A percentile compares a stretch with the other conserved stretches of the same genome.
Conservation (phyloP, 2,113 vertebrate species). For the Strix aluco region DNA sequence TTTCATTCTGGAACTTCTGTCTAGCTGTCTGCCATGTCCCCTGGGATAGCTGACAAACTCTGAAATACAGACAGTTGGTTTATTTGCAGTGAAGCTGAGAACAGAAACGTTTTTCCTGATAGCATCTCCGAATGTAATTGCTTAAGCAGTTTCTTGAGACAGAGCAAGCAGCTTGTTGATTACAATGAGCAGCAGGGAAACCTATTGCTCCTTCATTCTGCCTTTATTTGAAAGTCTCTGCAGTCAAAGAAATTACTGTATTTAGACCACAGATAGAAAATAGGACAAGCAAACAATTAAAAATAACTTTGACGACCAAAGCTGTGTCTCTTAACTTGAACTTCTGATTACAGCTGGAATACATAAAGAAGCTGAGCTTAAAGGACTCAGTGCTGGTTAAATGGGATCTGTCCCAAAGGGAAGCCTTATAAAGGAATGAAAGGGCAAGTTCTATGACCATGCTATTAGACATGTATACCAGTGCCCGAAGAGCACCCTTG, state of each 20-base stretch:
- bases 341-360: background rate
- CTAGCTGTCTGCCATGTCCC: background rate
- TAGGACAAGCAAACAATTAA: background rate
- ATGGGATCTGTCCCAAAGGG: background rate
- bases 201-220: background rate
- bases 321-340: background rate
- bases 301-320: background rate
- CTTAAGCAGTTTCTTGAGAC: background rate
- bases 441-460: background rate
- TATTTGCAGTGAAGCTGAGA: constrained; percentile 18
- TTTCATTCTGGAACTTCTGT: background rate
- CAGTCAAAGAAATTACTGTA: background rate
- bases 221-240: background rate
- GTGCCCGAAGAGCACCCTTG: background rate
- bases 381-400: background rate
- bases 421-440: background rate
- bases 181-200: background rate
- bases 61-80: constrained; percentile 22
- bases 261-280: background rate
- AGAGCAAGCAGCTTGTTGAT: background rate
- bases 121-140: constrained; percentile 35
- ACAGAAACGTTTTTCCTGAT: background rate
- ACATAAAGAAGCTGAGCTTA: background rate
- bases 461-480: background rate
- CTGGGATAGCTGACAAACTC: background rate